A percentile compares a stretch with the other conserved stretches of the same genome.
Conservation (phyloP, 2,888 invertebrate genomes). For the Macrophya alboannulata region DNA sequence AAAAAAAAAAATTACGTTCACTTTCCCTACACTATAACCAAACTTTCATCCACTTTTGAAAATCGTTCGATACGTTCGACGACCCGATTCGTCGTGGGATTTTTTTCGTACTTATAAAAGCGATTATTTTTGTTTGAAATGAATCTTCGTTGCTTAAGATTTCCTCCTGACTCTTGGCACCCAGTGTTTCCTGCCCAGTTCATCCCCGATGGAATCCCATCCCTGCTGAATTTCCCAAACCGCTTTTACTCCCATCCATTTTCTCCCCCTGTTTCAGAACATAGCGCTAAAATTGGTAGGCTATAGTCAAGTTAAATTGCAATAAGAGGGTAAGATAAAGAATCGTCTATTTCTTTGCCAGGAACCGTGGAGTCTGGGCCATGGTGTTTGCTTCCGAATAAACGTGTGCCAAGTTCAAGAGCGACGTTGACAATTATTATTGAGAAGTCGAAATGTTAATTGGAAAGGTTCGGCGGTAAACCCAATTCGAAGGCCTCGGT, state of each 20-base stretch:
- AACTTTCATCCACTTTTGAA: too few species aligned
- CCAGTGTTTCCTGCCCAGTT: slow-evolving; percentile 11
- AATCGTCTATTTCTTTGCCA: slow-evolving; percentile 34
- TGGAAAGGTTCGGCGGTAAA: slow-evolving; percentile 9
- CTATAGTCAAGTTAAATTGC: slow-evolving; percentile 38
- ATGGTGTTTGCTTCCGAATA: not conserved
- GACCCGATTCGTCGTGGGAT: not conserved
- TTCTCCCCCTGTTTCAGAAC: slow-evolving; percentile 16
- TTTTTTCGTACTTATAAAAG: not conserved
- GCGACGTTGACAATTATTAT: slow-evolving; percentile 29
- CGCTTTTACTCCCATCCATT: slow-evolving; percentile 35
- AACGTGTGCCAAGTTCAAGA: slow-evolving; percentile 15
- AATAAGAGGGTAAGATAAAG: slow-evolving; percentile 35
- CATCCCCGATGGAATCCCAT: slow-evolving; percentile 18
- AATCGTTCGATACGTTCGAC: not conserved
- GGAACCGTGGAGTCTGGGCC: not conserved
- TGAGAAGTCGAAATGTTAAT: slow-evolving; percentile 20
- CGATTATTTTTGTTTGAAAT: slow-evolving; percentile 22
- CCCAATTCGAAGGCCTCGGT: not conserved
- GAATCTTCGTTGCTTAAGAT: slow-evolving; percentile 30
- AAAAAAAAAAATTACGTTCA: not conserved
- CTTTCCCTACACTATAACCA: too few species aligned
- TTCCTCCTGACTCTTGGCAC: slow-evolving; percentile 28
- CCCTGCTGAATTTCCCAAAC: not conserved
- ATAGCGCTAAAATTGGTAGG: slow-evolving; percentile 9